Evolutionary conservation across 2,888 invertebrate genomes (phyloP).

Genomic region (Tetropium fuscum): DNA sequence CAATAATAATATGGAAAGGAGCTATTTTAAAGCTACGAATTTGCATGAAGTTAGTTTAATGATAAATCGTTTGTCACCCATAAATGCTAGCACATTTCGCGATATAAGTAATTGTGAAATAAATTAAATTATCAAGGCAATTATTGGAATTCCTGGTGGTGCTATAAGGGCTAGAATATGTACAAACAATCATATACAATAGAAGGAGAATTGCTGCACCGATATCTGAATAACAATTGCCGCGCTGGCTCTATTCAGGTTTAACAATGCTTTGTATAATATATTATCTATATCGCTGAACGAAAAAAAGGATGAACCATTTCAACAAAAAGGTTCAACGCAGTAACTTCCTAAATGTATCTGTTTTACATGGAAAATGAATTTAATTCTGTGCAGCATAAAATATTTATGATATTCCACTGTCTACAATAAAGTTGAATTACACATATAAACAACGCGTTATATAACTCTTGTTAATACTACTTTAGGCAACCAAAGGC

Average conservation of each 20-base stretch:
- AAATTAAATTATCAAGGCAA: slow-evolving; percentile 23
- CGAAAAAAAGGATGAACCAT: slow-evolving; percentile 19
- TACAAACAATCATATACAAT: slow-evolving; percentile 30
- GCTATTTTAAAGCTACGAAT: no score
- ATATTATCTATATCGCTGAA: slow-evolving; percentile 36
- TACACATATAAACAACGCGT: no score
- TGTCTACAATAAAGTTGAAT: no score
- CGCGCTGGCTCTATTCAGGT: slow-evolving; percentile 34
- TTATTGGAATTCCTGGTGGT: slow-evolving; percentile 25
- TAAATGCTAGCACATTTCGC: no score
- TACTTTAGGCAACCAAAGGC: no score
- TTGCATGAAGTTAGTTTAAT: no score
- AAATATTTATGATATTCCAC: slow-evolving; percentile 1
- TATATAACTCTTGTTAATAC: no score
- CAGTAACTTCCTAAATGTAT: slow-evolving; percentile 7
- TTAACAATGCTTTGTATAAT: slow-evolving; percentile 36
- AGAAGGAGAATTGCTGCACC: slow-evolving; percentile 33
- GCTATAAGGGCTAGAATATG: slow-evolving; percentile 22
- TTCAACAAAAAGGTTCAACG: slow-evolving; percentile 11
- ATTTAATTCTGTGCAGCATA: slow-evolving; percentile 6
- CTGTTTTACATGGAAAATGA: slow-evolving; percentile 5
- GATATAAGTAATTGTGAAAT: slow-evolving; percentile 17
- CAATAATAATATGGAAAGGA: no score
- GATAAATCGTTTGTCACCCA: no score
- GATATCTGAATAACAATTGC: slow-evolving; percentile 44